Percentiles rank a stretch among this genome's conserved stretches.
phyloP scores from a whole-genome alignment of 2,113 vertebrate genomes.

The Ahaetulla prasina region DNA sequence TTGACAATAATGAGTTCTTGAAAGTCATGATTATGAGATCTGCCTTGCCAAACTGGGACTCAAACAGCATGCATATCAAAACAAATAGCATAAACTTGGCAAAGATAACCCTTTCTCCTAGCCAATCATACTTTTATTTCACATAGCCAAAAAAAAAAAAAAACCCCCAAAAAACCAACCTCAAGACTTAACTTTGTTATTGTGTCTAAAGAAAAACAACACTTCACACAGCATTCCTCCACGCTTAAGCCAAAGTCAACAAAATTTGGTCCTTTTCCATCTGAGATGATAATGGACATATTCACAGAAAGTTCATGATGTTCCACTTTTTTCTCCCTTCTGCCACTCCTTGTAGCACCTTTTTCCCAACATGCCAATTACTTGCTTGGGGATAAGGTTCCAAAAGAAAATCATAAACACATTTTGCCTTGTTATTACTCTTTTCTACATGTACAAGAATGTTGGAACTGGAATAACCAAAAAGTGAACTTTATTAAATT shows the following conservation, averaged over 20 bases:
- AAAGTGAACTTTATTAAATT: conserved; percentile 2
- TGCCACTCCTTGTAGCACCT: not conserved
- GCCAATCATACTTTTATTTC: conserved; percentile 1
- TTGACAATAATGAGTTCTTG: not conserved
- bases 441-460: not conserved
- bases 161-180: not conserved
- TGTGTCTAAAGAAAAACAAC: conserved; percentile 21
- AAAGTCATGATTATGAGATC: not conserved
- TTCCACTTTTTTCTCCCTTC: not conserved
- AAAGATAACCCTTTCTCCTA: not conserved
- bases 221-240: not conserved
- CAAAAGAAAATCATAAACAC: accelerated
- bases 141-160: not conserved
- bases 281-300: not conserved
- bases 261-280: not conserved
- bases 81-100: conserved; percentile 4
- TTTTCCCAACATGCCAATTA: not conserved
- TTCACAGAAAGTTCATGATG: conserved; percentile 12
- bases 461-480: not conserved
- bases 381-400: not conserved
- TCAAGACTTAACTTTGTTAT: not conserved
- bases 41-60: not conserved
- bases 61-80: not conserved
- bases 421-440: not conserved
- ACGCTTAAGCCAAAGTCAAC: conserved; percentile 12